Conservation (phyloP, 1,140 invertebrate genomes). For the Hyles euphorbiae region DNA sequence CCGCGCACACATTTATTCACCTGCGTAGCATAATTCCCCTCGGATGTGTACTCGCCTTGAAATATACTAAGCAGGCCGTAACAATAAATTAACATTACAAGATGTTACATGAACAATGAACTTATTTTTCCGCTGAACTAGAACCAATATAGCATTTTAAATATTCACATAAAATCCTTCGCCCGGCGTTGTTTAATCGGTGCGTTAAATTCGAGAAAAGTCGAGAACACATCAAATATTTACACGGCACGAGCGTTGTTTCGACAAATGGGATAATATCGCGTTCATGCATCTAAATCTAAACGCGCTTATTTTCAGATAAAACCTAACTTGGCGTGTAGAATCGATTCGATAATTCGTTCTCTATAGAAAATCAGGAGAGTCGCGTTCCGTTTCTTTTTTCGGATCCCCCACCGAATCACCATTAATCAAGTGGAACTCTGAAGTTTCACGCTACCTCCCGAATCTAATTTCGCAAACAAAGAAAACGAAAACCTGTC, state of each 20-base stretch:
- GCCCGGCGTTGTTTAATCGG: conserved; percentile 70
- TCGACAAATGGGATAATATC: conserved; percentile 70
- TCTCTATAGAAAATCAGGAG: conserved; percentile 51
- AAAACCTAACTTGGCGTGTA: conserved; percentile 42
- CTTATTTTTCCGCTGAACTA: conserved; percentile 52
- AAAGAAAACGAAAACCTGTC: conserved; percentile 73
- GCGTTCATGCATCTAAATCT: conserved; percentile 64
- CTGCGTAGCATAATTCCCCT: not conserved
- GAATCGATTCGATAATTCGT: conserved; percentile 46
- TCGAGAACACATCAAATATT: conserved; percentile 74
- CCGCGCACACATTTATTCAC: conserved; percentile 7
- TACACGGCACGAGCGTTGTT: conserved; percentile 62
- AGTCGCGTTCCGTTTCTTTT: conserved; percentile 57
- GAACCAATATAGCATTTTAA: conserved; percentile 72
- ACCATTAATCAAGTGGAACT: conserved; percentile 73
- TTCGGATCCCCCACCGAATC: conserved; percentile 47
- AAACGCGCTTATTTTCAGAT: conserved; percentile 46
- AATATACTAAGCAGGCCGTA: conserved; percentile 12
- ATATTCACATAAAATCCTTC: conserved; percentile 73
- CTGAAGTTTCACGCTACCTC: conserved; percentile 67
- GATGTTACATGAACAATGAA: conserved; percentile 45
- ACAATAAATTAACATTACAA: conserved; percentile 32
- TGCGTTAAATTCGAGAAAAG: conserved; percentile 72
- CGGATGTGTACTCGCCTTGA: conserved; percentile 3
- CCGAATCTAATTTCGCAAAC: conserved; percentile 74